A percentile compares a stretch with the other conserved stretches of the same genome.
phyloP scores from a whole-genome alignment of 2,888 invertebrate species.

The Platerodrilus igneus region DNA sequence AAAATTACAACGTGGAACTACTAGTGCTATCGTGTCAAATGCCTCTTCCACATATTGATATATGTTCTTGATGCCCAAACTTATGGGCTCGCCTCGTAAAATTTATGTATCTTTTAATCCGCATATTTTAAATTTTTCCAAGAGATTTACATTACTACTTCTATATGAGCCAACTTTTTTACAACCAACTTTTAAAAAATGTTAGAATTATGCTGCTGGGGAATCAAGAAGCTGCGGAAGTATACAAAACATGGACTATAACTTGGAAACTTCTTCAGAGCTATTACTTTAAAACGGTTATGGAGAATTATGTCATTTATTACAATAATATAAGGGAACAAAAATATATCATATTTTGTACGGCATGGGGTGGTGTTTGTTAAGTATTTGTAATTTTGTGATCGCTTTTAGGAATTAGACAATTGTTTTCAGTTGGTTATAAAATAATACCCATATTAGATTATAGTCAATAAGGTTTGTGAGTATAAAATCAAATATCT shows the following conservation, averaged over 20 bases:
- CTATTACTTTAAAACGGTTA: too few relatives aligned
- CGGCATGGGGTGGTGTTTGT: too few relatives aligned
- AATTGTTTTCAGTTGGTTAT: too few relatives aligned
- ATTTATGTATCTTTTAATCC: constrained; percentile 9
- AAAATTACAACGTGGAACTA: constrained; percentile 13
- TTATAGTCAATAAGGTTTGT: too few relatives aligned
- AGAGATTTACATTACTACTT: constrained; percentile 1
- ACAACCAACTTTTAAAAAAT: constrained; percentile 3
- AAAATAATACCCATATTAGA: too few relatives aligned
- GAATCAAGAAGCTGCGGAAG: constrained; percentile 4
- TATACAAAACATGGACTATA: constrained; percentile 1
- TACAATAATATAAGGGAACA: too few relatives aligned
- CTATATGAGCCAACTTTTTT: background rate
- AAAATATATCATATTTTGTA: too few relatives aligned
- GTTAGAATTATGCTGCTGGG: constrained; percentile 1
- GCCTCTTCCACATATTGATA: constrained; percentile 12
- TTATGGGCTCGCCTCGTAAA: constrained; percentile 15
- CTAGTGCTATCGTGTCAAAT: constrained; percentile 11
- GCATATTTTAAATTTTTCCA: constrained; percentile 11
- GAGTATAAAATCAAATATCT: too few relatives aligned
- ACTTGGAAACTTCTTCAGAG: constrained; percentile 6
- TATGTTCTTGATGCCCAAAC: constrained; percentile 13
- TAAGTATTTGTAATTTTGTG: too few relatives aligned
- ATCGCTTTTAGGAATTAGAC: too few relatives aligned
- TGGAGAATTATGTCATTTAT: too few relatives aligned